These are phyloP conservation scores for Nowickia ferox DNA, from an alignment of 2,888 invertebrate species.

Conservation along the genomic window DNA sequence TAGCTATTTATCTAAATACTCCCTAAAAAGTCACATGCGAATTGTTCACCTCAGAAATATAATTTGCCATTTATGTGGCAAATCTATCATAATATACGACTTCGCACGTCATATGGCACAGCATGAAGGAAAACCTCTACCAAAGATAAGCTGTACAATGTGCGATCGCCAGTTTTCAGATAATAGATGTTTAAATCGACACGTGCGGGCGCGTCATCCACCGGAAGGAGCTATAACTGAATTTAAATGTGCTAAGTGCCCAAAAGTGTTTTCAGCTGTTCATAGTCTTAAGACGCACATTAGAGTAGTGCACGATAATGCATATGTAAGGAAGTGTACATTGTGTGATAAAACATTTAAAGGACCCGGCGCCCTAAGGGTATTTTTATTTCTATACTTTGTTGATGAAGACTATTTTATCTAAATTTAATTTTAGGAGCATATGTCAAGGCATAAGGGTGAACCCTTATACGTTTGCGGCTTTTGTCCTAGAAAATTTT, in stretches of 20 bases:
- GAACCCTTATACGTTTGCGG: too few relatives aligned
- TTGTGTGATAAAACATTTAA: conserved; percentile 81
- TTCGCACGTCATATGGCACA: conserved; percentile 78
- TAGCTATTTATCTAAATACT: conserved; percentile 74
- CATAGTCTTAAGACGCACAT: conserved; percentile 80
- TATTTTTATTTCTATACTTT: neutral
- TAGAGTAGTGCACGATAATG: conserved; percentile 79
- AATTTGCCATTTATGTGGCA: conserved; percentile 81
- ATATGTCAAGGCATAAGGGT: too few relatives aligned
- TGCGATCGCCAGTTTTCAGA: conserved; percentile 75
- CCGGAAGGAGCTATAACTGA: conserved; percentile 75
- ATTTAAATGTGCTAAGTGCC: conserved; percentile 80
- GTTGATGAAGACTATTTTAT: neutral
- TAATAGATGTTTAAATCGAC: conserved; percentile 75
- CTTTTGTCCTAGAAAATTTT: too few relatives aligned
- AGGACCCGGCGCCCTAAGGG: conserved; percentile 71
- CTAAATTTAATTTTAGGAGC: too few relatives aligned
- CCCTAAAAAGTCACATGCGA: conserved; percentile 74
- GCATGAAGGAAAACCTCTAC: conserved; percentile 77
- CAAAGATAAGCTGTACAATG: conserved; percentile 78
- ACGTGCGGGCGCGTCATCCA: conserved; percentile 80
- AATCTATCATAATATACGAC: conserved; percentile 72
- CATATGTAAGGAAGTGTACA: conserved; percentile 79
- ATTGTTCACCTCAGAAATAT: conserved; percentile 75
- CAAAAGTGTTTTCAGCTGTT: conserved; percentile 80